These are phyloP conservation scores for Anolis sagrei DNA, from an alignment of 2,113 vertebrate species.

Conservation along the genomic window DNA sequence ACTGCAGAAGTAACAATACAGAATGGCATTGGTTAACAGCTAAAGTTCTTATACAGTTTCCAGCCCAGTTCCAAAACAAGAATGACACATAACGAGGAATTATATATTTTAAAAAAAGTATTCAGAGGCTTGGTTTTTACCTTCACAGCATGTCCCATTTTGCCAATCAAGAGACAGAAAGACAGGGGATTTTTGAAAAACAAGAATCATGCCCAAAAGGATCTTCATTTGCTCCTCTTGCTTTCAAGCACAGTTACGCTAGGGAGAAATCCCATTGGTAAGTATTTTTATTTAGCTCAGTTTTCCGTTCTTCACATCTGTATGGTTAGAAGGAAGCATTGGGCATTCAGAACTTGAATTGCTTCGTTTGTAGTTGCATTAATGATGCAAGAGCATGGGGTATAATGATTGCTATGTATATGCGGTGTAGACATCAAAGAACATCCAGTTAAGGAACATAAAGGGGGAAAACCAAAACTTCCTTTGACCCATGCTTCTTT, in stretches of 20 bases:
- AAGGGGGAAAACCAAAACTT: not conserved
- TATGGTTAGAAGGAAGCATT: conserved; percentile 28
- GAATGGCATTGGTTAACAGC: not conserved
- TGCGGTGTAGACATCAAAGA: conserved; percentile 68
- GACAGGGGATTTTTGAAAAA: conserved; percentile 4
- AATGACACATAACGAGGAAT: conserved; percentile 7
- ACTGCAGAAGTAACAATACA: not conserved
- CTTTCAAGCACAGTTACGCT: conserved; percentile 34
- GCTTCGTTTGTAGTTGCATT: conserved; percentile 51
- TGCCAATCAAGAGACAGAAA: conserved; percentile 35
- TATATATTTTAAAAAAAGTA: not conserved
- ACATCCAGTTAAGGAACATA: conserved; percentile 57
- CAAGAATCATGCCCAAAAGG: conserved; percentile 22
- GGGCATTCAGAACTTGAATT: conserved; percentile 49
- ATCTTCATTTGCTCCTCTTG: conserved; percentile 22
- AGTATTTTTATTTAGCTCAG: conserved; percentile 58
- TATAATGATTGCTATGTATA: conserved; percentile 53
- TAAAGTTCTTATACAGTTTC: conserved; percentile 8
- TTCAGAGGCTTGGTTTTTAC: conserved; percentile 1
- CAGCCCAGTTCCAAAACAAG: not conserved
- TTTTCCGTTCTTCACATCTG: conserved; percentile 44
- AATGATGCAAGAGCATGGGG: conserved; percentile 44
- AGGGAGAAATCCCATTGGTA: conserved; percentile 50
- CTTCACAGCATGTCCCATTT: not conserved
- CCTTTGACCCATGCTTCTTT: conserved; percentile 62